Conservation (phyloP, 1,140 invertebrate species). For the Pinna nobilis region DNA sequence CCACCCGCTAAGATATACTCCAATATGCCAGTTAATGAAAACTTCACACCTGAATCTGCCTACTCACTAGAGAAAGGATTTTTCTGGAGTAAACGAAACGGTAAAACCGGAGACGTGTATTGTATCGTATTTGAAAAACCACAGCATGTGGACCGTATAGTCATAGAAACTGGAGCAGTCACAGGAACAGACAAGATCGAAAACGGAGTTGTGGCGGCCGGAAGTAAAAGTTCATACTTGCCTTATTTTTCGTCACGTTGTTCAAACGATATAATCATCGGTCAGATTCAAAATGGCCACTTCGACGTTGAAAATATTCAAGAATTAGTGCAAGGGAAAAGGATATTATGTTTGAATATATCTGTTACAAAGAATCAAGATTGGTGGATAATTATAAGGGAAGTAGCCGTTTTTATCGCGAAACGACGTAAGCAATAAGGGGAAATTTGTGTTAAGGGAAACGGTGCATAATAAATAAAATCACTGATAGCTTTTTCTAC, state of each 20-base stretch:
- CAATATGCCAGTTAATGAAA: slow-evolving; percentile 27
- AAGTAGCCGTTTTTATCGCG: slow-evolving; percentile 48
- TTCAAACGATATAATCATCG: slow-evolving; percentile 33
- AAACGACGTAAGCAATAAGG: no score
- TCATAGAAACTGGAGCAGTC: slow-evolving; percentile 36
- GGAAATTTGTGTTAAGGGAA: no score
- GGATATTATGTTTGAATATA: slow-evolving; percentile 44
- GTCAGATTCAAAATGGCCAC: slow-evolving; percentile 32
- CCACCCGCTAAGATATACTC: slow-evolving; percentile 43
- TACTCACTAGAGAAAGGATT: slow-evolving; percentile 35
- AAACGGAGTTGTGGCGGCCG: slow-evolving; percentile 11
- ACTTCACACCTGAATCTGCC: slow-evolving; percentile 27
- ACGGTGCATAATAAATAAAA: no score
- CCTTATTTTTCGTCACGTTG: slow-evolving; percentile 29
- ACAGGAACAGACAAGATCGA: background rate
- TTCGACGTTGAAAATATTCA: slow-evolving; percentile 27
- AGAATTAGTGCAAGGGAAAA: background rate
- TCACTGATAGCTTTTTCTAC: no score
- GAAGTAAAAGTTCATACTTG: slow-evolving; percentile 32
- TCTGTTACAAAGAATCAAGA: slow-evolving; percentile 31
- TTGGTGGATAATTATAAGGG: slow-evolving; percentile 40
- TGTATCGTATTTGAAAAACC: slow-evolving; percentile 42
- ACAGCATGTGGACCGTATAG: slow-evolving; percentile 31
- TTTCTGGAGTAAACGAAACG: slow-evolving; percentile 41
- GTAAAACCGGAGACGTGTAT: slow-evolving; percentile 29